These are phyloP conservation scores for Cladorhizidae sp. DNA, from an alignment of 37 sponge, comb jelly and placozoan genomes.

Conservation along the genomic window DNA sequence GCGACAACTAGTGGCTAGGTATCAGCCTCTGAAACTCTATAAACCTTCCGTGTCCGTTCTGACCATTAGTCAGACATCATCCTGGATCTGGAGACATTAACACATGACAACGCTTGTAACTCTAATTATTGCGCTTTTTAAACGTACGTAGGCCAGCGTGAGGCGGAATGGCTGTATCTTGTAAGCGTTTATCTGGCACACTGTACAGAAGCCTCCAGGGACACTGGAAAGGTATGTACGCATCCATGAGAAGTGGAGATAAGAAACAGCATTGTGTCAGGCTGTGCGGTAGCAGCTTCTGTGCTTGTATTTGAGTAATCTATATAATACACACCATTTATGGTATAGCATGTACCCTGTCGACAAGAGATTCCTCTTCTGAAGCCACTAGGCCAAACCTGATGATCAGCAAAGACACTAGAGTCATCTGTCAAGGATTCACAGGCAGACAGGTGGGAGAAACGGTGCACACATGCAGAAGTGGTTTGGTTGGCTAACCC, in stretches of 20 bases:
- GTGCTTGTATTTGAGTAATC: slow-evolving; percentile 1
- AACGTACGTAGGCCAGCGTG: not conserved
- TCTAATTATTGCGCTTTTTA: too few relatives aligned
- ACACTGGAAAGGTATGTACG: slow-evolving; percentile 12
- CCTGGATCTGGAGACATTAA: not conserved
- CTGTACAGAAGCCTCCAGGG: not conserved
- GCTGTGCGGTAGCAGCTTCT: slow-evolving; percentile 2
- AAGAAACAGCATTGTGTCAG: too few relatives aligned
- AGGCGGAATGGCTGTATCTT: slow-evolving; percentile 5
- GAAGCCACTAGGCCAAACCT: slow-evolving; percentile 68
- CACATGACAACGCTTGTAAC: not conserved
- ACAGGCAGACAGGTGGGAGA: slow-evolving; percentile 89
- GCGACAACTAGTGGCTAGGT: too few relatives aligned
- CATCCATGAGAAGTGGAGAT: too few relatives aligned
- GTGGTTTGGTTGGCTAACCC: too few relatives aligned
- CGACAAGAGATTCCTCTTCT: slow-evolving; percentile 12
- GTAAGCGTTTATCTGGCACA: not conserved
- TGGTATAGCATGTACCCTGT: slow-evolving; percentile 1
- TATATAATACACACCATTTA: slow-evolving; percentile 21
- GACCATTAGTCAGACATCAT: not conserved
- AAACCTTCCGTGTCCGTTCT: too few relatives aligned
- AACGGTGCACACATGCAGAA: not conserved
- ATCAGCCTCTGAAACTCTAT: too few relatives aligned
- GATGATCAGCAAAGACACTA: slow-evolving; percentile 78
- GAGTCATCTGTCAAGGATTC: slow-evolving; percentile 98